phyloP scores from a whole-genome alignment of 2,113 vertebrate genomes.

The Toxostoma redivivum region DNA sequence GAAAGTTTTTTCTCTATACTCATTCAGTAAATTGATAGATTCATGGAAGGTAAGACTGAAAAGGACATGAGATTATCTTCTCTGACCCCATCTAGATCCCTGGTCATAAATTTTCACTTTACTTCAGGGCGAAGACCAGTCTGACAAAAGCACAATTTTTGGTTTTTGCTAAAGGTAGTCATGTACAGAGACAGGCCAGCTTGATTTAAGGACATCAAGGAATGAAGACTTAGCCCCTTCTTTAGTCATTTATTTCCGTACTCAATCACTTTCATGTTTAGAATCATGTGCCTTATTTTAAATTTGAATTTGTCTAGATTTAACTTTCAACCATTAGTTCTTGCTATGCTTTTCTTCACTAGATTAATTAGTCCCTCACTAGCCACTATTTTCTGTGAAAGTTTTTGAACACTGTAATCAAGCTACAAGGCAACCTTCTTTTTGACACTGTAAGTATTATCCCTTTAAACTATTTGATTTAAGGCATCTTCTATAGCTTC shows the following conservation, averaged over 20 bases:
- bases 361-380: neutral
- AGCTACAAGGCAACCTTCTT: neutral
- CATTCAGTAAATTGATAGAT: neutral
- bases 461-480: neutral
- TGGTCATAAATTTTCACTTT: constrained; percentile 21
- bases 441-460: neutral
- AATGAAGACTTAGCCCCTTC: neutral
- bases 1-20: neutral
- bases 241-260: neutral
- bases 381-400: neutral
- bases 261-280: neutral
- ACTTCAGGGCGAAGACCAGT: neutral
- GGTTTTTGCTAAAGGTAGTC: neutral
- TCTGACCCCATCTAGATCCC: neutral
- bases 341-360: neutral
- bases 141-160: neutral
- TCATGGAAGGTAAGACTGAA: neutral
- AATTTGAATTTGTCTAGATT: neutral
- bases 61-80: constrained; percentile 4
- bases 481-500: neutral
- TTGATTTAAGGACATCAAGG: neutral
- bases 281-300: neutral
- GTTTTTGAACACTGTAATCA: neutral
- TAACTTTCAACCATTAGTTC: neutral
- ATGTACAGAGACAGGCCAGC: neutral